A percentile compares a stretch with the other conserved stretches of the same genome.
Evolutionary conservation across 2,113 vertebrate species (phyloP).

Genomic region (Prunella fulvescens): DNA sequence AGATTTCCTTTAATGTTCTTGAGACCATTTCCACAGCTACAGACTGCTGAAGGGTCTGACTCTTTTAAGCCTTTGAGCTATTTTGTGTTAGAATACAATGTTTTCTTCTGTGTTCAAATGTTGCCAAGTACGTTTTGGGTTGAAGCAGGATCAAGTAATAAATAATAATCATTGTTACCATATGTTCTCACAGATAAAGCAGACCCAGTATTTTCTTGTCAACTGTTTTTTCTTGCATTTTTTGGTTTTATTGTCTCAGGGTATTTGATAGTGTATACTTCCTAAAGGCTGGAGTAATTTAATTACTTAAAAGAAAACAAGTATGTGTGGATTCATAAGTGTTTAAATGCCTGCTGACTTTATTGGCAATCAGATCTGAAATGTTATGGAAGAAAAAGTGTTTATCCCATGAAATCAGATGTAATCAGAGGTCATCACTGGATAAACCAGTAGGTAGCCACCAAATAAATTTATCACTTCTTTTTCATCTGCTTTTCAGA

Average conservation of each 20-base stretch:
- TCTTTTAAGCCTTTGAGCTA: not conserved
- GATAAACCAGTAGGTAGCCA: not conserved
- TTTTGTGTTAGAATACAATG: not conserved
- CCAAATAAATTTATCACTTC: not conserved
- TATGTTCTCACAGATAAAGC: not conserved
- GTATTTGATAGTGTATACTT: not conserved
- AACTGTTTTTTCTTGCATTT: not conserved
- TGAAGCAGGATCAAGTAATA: constrained; percentile 13
- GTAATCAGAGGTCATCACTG: not conserved
- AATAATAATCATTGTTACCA: constrained; percentile 37
- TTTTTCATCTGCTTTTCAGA: not conserved
- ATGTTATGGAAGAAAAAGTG: not conserved
- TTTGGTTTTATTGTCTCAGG: not conserved
- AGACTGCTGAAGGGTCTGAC: not conserved
- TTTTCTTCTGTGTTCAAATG: not conserved
- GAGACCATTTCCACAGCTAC: not conserved
- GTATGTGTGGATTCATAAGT: not conserved
- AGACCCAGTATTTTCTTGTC: not conserved
- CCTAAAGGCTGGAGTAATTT: not conserved
- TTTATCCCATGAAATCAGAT: not conserved
- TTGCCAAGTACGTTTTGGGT: constrained; percentile 3
- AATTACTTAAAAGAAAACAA: not conserved
- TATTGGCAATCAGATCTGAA: not conserved
- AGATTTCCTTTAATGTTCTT: not conserved
- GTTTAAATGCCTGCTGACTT: not conserved